Percentiles rank a stretch among this genome's conserved stretches.
Evolutionary conservation across 2,113 vertebrate species (phyloP).

Genomic region (Nothoprocta pentlandii): DNA sequence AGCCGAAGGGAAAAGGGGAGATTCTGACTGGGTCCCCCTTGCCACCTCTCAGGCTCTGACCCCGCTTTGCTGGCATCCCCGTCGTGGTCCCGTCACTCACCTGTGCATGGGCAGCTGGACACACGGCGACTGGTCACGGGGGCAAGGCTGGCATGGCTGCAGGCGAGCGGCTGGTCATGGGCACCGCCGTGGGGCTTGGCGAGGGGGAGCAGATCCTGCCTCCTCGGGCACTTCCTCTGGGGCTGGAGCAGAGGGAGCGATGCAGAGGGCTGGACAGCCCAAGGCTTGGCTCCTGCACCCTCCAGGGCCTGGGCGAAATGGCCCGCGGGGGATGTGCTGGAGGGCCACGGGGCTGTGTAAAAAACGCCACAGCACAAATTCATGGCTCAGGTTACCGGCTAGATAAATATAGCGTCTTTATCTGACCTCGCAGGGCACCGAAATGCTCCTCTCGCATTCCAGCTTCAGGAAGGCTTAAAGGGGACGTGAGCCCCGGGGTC

Average conservation of each 20-base stretch:
- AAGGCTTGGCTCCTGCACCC: background rate
- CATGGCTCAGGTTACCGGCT: constrained; percentile 77
- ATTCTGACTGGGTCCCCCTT: accelerated
- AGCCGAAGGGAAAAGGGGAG: background rate
- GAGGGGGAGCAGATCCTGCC: accelerated
- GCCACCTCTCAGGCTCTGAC: background rate
- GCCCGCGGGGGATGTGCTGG: constrained; percentile 15
- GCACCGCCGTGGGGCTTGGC: background rate
- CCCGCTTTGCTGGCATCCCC: accelerated
- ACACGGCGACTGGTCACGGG: background rate
- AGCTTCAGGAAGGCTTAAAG: constrained; percentile 75
- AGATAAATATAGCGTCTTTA: constrained; percentile 85
- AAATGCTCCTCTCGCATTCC: constrained; percentile 77
- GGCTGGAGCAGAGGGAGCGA: background rate
- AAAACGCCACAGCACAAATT: constrained; percentile 68
- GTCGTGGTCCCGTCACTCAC: background rate
- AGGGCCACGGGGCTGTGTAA: constrained; percentile 23
- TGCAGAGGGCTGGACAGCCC: background rate
- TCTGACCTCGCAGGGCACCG: constrained; percentile 79
- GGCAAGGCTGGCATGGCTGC: accelerated
- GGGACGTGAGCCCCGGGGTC: constrained; percentile 3
- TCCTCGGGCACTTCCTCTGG: background rate
- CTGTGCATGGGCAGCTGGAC: background rate
- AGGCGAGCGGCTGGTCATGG: background rate
- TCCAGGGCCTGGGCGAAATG: background rate